Evolutionary conservation across 92 coral and sea anemone genomes (phyloP).

Genomic region (Umimayanthus kanabou): DNA sequence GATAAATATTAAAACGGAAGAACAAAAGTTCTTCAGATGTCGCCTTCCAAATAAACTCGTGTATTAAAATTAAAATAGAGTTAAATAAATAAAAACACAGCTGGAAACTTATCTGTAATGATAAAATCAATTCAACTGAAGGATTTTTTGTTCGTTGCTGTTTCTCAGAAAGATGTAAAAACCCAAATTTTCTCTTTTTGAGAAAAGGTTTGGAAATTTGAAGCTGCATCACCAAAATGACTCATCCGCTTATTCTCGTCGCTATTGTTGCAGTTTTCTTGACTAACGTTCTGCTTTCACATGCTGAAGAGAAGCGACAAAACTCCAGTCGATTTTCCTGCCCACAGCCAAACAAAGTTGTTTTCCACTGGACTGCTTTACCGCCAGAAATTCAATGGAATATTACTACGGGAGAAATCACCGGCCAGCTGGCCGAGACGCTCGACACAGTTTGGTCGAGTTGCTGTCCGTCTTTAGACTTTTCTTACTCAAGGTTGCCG

Average conservation of each 20-base stretch:
- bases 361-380: neutral
- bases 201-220: too few relatives aligned
- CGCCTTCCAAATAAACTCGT: neutral
- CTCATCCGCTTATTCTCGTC: neutral
- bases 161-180: neutral
- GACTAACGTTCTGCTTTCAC: neutral
- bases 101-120: neutral
- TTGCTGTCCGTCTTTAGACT: conserved; percentile 4
- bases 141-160: neutral
- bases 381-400: conserved; percentile 1
- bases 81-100: neutral
- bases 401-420: neutral
- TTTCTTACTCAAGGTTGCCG: neutral
- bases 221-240: neutral
- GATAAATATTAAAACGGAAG: neutral
- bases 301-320: neutral
- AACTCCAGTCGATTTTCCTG: neutral
- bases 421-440: neutral
- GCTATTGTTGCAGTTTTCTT: neutral
- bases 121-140: neutral
- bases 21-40: neutral
- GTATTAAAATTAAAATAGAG: neutral
- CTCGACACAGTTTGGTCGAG: neutral
- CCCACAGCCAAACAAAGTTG: neutral
- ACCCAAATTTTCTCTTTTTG: neutral